phyloP scores from a whole-genome alignment of 92 coral and sea anemone species.

The Siderastrea siderea region DNA sequence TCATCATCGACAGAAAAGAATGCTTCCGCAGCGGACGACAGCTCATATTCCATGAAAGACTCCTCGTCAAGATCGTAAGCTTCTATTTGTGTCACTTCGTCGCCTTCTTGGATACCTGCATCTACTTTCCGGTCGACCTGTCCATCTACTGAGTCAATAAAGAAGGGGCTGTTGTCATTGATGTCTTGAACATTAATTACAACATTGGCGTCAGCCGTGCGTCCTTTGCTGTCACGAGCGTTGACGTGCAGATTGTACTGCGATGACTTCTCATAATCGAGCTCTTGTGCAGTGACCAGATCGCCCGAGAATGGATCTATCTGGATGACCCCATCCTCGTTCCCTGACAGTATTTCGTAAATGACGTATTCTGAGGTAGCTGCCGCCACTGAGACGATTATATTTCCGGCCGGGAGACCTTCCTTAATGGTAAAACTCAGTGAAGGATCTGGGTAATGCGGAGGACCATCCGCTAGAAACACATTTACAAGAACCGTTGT shows the following conservation, averaged over 20 bases:
- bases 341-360: conserved; percentile 74
- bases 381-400: conserved; percentile 68
- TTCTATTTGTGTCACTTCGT: conserved; percentile 61
- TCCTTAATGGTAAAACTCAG: conserved; percentile 64
- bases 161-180: conserved; percentile 79
- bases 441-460: conserved; percentile 71
- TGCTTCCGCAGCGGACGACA: conserved; percentile 68
- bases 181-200: conserved; percentile 70
- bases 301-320: conserved; percentile 82
- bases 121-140: conserved; percentile 53
- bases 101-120: conserved; percentile 55
- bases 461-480: conserved; percentile 66
- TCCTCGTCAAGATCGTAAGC: conserved; percentile 75
- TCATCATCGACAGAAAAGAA: conserved; percentile 65
- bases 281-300: conserved; percentile 55
- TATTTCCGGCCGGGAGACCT: conserved; percentile 73
- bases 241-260: conserved; percentile 55
- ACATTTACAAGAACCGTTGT: conserved; percentile 62
- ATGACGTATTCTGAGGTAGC: conserved; percentile 66
- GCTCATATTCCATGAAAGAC: conserved; percentile 64
- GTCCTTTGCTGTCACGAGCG: conserved; percentile 73
- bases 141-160: conserved; percentile 53
- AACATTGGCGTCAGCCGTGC: conserved; percentile 67
- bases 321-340: conserved; percentile 64
- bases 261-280: conserved; percentile 72